Evolutionary conservation across 2,888 invertebrate genomes (phyloP), one percentile per base, ranked within the genome.

Genomic region (Electrophaes corylata): DNA sequence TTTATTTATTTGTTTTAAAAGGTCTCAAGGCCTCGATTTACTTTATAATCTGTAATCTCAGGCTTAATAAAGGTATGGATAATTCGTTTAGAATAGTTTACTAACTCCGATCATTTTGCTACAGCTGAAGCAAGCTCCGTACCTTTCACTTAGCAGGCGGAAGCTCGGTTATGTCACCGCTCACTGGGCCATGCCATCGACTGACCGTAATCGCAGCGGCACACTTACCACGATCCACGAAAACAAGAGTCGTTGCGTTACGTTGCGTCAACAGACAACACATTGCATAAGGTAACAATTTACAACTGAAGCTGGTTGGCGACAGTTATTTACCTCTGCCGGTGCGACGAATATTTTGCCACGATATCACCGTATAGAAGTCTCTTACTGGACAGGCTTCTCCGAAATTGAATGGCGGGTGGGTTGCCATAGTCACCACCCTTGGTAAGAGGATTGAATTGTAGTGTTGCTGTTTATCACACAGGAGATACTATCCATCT

Each of bases 221-320:
- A 90, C 81, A 90, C 88, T 91, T 91, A 86, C 83, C 80, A 77
- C 86, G 86, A 86, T 84, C 85, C 82, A 85, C 84, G 86, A 88
- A 88, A 88, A 88, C 86, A 88, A 82, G 75, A 57, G 56, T 57
- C 75, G 79, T 88, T 87, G 86, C 88, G 86, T 86, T 44, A 33
- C 76, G 79, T 89, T 88, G 86, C 89, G 86, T 87, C 88, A 88
- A 82, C 79, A 75, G 43, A 84, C 82, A 80, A 83, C 53, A 53
- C 83, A 73, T 89, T 88, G 78, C 83, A 78, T 83, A 86, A 89
- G 39, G 52, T 66, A 70, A 75, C 20, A 14, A 29, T 33, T 62
- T 56, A 79, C 40, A 14, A 19, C 8, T 23, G 33, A 46, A 40
- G 46, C 53, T 3, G 53, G 37, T 46, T 20, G 19, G 6, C 12